phyloP scores from a whole-genome alignment of 2,888 invertebrate genomes.

The Epirrhoe tristata region DNA sequence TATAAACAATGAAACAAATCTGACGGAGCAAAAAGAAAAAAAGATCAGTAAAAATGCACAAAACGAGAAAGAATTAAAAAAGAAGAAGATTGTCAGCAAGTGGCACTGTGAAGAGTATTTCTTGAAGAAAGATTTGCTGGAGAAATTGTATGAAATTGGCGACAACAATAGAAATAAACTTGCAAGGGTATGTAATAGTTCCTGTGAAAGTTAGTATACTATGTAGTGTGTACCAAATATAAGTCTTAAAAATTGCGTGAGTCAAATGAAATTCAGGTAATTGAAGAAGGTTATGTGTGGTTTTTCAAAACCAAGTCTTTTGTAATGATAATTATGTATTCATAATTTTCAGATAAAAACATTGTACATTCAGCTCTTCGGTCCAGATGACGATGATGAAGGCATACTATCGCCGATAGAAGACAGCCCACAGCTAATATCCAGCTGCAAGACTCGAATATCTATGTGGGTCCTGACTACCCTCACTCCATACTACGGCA shows the following conservation, averaged over 20 bases:
- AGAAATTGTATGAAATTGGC: slow-evolving; percentile 72
- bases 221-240: too few species aligned
- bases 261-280: too few species aligned
- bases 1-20: slow-evolving; percentile 51
- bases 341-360: slow-evolving; percentile 70
- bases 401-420: slow-evolving; percentile 81
- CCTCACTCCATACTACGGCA: slow-evolving; percentile 87
- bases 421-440: slow-evolving; percentile 79
- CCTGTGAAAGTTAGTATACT: not conserved
- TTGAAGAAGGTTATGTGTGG: not conserved
- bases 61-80: slow-evolving; percentile 32
- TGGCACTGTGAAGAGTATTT: slow-evolving; percentile 81
- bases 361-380: slow-evolving; percentile 76
- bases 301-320: too few species aligned
- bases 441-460: slow-evolving; percentile 84
- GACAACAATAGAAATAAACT: slow-evolving; percentile 71
- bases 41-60: slow-evolving; percentile 44
- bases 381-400: slow-evolving; percentile 82
- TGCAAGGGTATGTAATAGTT: slow-evolving; percentile 57
- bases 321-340: too few species aligned
- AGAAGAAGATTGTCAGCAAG: slow-evolving; percentile 56
- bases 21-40: slow-evolving; percentile 37
- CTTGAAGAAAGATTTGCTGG: slow-evolving; percentile 69
- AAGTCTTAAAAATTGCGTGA: too few species aligned
- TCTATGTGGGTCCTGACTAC: slow-evolving; percentile 87